Evolutionary conservation across 1,140 invertebrate genomes (phyloP).

Genomic region (Acromyrmex heyeri): DNA sequence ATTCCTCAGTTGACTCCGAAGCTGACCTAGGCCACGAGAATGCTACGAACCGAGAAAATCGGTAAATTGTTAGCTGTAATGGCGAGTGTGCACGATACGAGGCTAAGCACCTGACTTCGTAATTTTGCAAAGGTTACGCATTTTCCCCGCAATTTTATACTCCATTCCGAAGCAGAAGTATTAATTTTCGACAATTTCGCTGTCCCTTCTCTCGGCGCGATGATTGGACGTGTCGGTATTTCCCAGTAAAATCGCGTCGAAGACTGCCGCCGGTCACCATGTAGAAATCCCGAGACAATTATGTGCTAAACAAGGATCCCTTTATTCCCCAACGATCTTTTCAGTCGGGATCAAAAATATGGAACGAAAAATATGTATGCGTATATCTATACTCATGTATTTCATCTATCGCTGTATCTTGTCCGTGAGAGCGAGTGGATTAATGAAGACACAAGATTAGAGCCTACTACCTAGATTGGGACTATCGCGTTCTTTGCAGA

Average conservation of each 20-base stretch:
- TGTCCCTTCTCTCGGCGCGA: conserved; percentile 13
- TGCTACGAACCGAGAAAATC: conserved; percentile 41
- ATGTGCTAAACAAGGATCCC: conserved; percentile 57
- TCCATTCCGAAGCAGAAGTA: conserved; percentile 27
- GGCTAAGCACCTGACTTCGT: conserved; percentile 49
- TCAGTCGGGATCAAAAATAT: conserved; percentile 29
- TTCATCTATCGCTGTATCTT: neutral
- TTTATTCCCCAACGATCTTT: conserved; percentile 18
- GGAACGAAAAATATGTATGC: neutral
- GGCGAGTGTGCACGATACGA: conserved; percentile 29
- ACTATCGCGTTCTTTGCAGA: conserved; percentile 21
- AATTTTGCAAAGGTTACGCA: conserved; percentile 51
- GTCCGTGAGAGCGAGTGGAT: neutral
- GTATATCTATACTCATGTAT: neutral
- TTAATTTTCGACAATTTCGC: conserved; percentile 56
- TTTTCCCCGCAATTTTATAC: conserved; percentile 53
- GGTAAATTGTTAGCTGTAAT: conserved; percentile 41
- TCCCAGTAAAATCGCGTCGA: conserved; percentile 60
- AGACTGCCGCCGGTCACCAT: conserved; percentile 54
- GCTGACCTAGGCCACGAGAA: conserved; percentile 32
- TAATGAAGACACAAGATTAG: conserved; percentile 14
- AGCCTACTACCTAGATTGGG: neutral
- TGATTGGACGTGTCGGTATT: conserved; percentile 54
- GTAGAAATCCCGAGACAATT: conserved; percentile 63
- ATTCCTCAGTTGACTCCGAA: neutral